These are phyloP conservation scores for Mus spretus DNA, from an alignment of 2,797 vertebrate species.

Conservation along the genomic window DNA sequence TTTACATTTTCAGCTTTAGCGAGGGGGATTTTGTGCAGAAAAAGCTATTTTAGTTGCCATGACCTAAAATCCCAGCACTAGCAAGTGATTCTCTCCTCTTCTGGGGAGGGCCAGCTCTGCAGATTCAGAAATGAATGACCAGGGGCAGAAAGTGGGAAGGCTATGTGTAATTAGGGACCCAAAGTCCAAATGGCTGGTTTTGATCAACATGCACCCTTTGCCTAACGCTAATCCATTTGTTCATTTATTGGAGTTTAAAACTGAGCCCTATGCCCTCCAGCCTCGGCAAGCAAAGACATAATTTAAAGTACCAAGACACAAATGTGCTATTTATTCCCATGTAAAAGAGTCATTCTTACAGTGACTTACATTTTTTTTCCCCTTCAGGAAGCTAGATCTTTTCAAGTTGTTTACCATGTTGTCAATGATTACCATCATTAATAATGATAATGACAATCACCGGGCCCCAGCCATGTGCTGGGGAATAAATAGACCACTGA, in stretches of 20 bases:
- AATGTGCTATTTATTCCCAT: slow-evolving; percentile 82
- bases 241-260: slow-evolving; percentile 83
- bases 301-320: slow-evolving; percentile 83
- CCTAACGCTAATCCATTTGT: slow-evolving; percentile 81
- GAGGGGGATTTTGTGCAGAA: slow-evolving; percentile 15
- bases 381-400: slow-evolving; percentile 76
- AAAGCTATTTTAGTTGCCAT: background rate
- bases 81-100: slow-evolving; percentile 8
- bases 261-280: slow-evolving; percentile 83
- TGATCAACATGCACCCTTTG: slow-evolving; percentile 80
- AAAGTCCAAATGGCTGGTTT: slow-evolving; percentile 77
- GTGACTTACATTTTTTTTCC: slow-evolving; percentile 72
- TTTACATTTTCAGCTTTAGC: slow-evolving; percentile 55
- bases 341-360: slow-evolving; percentile 82
- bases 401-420: slow-evolving; percentile 82
- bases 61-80: slow-evolving; percentile 46
- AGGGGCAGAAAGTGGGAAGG: slow-evolving; percentile 63
- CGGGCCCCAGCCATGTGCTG: slow-evolving; percentile 70
- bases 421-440: slow-evolving; percentile 83
- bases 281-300: slow-evolving; percentile 81
- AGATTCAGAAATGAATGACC: slow-evolving; percentile 54
- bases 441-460: slow-evolving; percentile 83
- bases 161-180: slow-evolving; percentile 65
- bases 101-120: background rate
- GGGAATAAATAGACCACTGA: slow-evolving; percentile 69